Evolutionary conservation across 1,140 invertebrate species (phyloP).

Genomic region (Macrosteles quadrilineatus): DNA sequence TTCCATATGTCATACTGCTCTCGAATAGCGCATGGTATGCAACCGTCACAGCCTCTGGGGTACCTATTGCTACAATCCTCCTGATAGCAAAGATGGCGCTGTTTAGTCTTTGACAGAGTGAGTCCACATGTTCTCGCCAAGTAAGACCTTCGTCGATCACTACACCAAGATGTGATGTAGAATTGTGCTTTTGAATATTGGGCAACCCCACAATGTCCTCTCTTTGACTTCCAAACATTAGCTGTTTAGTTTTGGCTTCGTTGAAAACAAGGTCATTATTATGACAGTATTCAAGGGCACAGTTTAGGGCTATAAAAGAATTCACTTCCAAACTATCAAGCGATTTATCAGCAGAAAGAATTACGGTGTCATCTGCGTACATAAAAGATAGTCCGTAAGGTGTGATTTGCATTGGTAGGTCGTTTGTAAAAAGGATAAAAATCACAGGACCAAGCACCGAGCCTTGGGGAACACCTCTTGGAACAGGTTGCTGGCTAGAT

Average conservation of each 20-base stretch:
- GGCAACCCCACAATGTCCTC: neutral
- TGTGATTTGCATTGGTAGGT: neutral
- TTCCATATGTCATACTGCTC: no score
- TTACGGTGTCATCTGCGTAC: neutral
- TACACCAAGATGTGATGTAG: neutral
- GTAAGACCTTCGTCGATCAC: neutral
- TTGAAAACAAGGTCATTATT: neutral
- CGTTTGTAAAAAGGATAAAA: neutral
- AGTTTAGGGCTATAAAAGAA: constrained; percentile 1
- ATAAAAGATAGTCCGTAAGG: neutral
- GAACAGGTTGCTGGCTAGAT: neutral
- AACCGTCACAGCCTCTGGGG: no score
- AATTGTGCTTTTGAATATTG: neutral
- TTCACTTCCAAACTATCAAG: neutral
- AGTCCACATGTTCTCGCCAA: neutral
- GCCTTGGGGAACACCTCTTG: constrained; percentile 3
- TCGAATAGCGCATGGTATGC: no score
- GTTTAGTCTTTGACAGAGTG: no score
- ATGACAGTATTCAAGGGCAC: neutral
- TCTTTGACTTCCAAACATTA: neutral
- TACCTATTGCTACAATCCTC: no score
- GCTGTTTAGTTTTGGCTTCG: neutral
- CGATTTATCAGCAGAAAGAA: neutral
- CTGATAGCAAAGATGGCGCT: neutral
- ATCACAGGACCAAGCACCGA: constrained; percentile 1